These are phyloP conservation scores for Brachionus calyciflorus DNA, from an alignment of 1,140 invertebrate genomes.

Conservation along the genomic window DNA sequence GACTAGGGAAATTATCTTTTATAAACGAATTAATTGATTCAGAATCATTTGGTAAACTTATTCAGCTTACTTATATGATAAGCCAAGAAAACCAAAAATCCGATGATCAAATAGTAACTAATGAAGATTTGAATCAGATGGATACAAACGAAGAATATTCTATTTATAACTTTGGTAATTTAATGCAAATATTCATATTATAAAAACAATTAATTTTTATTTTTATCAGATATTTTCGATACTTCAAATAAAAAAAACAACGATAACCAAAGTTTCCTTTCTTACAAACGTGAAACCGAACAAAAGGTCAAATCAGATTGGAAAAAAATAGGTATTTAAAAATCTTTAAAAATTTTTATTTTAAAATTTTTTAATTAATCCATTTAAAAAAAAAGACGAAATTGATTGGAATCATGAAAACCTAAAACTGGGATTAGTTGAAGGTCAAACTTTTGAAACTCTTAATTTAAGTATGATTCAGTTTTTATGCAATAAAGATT, in stretches of 20 bases:
- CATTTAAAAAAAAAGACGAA: no score
- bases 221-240: background rate
- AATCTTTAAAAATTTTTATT: background rate
- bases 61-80: background rate
- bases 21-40: background rate
- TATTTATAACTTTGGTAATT: background rate
- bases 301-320: background rate
- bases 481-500: background rate
- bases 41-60: background rate
- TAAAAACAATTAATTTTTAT: no score
- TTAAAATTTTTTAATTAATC: no score
- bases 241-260: background rate
- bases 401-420: conserved; percentile 34
- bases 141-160: background rate
- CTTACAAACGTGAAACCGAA: background rate
- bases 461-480: conserved; percentile 17
- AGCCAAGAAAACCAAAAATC: background rate
- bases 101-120: conserved; percentile 8
- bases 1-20: background rate
- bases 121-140: conserved; percentile 3
- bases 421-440: background rate
- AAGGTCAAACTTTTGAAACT: conserved; percentile 15
- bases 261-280: background rate
- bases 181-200: no score
- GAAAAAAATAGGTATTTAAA: background rate